Evolutionary conservation across 2,888 invertebrate species (phyloP), one percentile per base, ranked within the genome.

Genomic region (Erebia aethiops): DNA sequence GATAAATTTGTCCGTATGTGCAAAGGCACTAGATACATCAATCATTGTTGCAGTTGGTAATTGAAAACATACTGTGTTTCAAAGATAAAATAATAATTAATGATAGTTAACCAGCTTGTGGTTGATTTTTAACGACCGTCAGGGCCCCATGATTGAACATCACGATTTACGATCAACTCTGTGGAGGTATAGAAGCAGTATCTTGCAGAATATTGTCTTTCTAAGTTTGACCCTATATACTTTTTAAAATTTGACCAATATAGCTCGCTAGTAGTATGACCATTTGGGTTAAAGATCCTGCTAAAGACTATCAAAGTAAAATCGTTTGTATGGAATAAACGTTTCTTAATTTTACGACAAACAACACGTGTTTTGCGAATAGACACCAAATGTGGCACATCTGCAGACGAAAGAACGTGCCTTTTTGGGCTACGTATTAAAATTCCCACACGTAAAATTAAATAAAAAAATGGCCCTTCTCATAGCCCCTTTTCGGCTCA

Each of bases 381-480:
- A 81, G 81, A 78, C 82, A 84, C 84, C 90, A 87, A 89, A 84
- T 91, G 90, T 76, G 84, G 75, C 82, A 87, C 92, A 93, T 91
- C 91, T 93, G 93, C 86, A 84, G 81, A 81, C 79, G 83, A 76
- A 79, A 90, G 92, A 90, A 91, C 92, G 92, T 92, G 93, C 93
- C 92, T 83, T 89, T 91, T 87, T 81, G 84, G 85, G 41, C 82
- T 80, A 80, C 84, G 84, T 89, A 91, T 91, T 91, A 90, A 90
- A 90, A 92, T 92, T 92, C 92, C 91, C 93, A 92, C 91, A 91
- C 86, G 90, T 90, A 88, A 90, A 91, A 89, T 89, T 87, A 84
- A 87, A 88, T 88, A 86, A 90, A 89, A 92, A 90, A 90, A 92
- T 87, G 88, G 88, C 87, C 84, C 81, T 79, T 82, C 84, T 85